Evolutionary conservation across 2,113 vertebrate species (phyloP), one percentile per base, ranked within the genome.

Genomic region (Prunella himalayana): DNA sequence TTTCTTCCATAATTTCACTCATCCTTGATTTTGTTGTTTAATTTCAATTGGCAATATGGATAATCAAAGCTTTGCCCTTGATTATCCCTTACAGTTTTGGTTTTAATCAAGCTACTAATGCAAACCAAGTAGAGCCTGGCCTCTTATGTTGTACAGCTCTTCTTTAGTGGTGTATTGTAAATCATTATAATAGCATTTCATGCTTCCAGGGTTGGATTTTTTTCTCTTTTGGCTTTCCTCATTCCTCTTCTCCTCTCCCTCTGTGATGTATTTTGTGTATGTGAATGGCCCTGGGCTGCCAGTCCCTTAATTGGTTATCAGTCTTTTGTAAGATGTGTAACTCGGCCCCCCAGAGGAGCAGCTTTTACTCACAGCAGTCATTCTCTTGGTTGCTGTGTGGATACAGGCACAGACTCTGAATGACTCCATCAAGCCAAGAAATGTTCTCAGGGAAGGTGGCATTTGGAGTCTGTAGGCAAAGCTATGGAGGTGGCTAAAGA

Each of bases 61-160:
- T 87, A 95, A 95, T 96, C 57, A 89, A 89, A 92, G 73, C 60
- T 87, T 79, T 82, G 49, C n/a, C 49, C 84, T 90, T 92, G 84
- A 94, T 96, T 94, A 80, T 89, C 59, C 22, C 82, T 68, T 80
- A 33, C 9, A 27, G 13, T 85, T 89, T 82, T 50, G 42, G 45
- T 95, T 92, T 92, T 95, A 94, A 92, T 96, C 87, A 94, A 94
- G 87, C 9, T 45, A 10, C 57, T 83, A 64, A 77, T 85, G 50
- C 30, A 72, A 94, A 79, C 63, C 2, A 15, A 82, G 45, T 73
- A 39, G 39, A 80, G 37, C 37, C 60, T 73, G 61, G 50, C 63
- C 65, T 94, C 85, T 80, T 70, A 41, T 7, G 2, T 76, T 72
- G 61, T 49, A 42, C 65, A 41, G 71, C 61, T 91, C 65, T 86